These are phyloP conservation scores for Lagorchestes hirsutus DNA, from an alignment of 2,797 vertebrate species.

Conservation along the genomic window DNA sequence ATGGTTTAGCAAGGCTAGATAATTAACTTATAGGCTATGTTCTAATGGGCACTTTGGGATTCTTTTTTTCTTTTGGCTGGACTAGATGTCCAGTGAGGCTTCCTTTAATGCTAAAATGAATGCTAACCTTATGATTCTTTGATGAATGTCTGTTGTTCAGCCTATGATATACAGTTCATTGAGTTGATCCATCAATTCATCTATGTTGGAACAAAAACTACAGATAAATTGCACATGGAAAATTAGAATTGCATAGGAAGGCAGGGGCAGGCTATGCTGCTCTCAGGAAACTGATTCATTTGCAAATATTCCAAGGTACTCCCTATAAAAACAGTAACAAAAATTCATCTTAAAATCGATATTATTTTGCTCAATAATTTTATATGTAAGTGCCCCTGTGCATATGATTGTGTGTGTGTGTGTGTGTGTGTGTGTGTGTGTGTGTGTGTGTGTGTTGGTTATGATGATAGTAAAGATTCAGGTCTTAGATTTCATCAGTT, in stretches of 20 bases:
- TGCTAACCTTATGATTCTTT: not conserved
- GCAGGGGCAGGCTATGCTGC: not conserved
- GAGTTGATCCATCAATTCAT: not conserved
- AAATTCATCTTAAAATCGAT: not conserved
- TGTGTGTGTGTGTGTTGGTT: too few species aligned
- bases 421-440: too few species aligned
- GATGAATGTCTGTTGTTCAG: not conserved
- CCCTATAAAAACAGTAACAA: not conserved
- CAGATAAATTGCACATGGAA: not conserved
- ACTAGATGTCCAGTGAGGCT: not conserved
- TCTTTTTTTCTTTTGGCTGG: not conserved
- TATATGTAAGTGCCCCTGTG: too few species aligned
- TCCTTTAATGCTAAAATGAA: not conserved
- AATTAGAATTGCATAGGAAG: not conserved
- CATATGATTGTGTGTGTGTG: too few species aligned
- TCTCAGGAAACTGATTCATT: not conserved
- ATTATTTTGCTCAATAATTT: not conserved
- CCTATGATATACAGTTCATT: not conserved
- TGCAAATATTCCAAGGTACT: not conserved
- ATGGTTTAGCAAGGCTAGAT: not conserved
- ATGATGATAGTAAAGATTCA: too few species aligned
- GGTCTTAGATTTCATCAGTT: too few species aligned
- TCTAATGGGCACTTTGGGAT: not conserved
- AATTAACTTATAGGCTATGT: not conserved
- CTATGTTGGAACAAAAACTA: not conserved